Base-by-base conservation (phyloP, 1,140 invertebrate genomes). In the Elymnias hypermnestra region DNA sequence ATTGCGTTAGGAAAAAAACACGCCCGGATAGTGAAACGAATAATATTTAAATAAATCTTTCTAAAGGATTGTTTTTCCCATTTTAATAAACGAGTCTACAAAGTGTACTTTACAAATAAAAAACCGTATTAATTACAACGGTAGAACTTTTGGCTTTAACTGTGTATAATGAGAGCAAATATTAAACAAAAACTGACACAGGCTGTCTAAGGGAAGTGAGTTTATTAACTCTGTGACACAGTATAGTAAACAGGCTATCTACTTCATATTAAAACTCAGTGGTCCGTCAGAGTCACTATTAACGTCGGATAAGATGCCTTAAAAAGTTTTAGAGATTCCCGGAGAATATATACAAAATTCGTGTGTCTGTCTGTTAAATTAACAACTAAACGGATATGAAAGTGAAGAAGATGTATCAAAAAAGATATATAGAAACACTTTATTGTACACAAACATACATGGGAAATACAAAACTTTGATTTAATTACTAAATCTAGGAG, bases 221-320 rank as follows among this genome's bases (percentile, higher is more conserved):
- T 74, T 81, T 76, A 76, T 76, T 68, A 77, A 66, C 62, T 57
- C 50, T 50, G 72, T 55, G 67, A 78, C 69, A 65, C 60, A 68
- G 66, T 13, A 63, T 57, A 48, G 63, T 63, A 73, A 78, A 78
- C 61, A 72, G 40, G 42, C 59, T 64, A 64, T 68, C 66, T 71
- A 57, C 61, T 72, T 72, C 70, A 71, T 78, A 78, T 78, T 78
- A 82, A n/a, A 72, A 74, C 58, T 60, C 57, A 59, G 65, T 61
- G 55, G 58, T 69, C 65, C 62, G 68, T 72, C 63, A 64, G 65
- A 63, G 43, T 40, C 47, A 54, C 62, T 63, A 72, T 77, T 72
- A 67, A 61, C 56, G 47, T 8, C 45, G 44, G 35, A 22, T 52
- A 13, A 44, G 37, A 41, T 38, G 31, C 14, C 45, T 40, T 57